Evolutionary conservation across 1,140 invertebrate species (phyloP), one percentile per base, ranked within the genome.

Genomic region (Mycetomoellerius zeteki): DNA sequence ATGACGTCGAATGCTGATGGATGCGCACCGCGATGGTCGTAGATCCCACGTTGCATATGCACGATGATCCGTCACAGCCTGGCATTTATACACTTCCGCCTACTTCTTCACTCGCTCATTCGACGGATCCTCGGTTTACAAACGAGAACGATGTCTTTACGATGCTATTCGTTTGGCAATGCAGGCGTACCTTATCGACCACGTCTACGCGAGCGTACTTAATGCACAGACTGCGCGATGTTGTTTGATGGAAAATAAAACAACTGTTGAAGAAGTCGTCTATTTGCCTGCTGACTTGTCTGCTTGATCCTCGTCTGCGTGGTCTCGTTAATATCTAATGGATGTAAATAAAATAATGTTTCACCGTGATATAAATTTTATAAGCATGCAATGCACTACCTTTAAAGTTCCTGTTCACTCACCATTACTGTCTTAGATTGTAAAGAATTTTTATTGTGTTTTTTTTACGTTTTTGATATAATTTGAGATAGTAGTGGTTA

Each of bases 31-130:
- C 21, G 80, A 50, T 37, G 52, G 6, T 24, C 71, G 43, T 76
- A 24, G 71, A 81, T 71, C 52, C 21, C 30, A 56, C 14, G 14
- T 47, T 37, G 52, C 78, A 71, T 58, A 81, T 81, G 78, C 78
- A 56, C 52, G 54, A 73, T 84, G 54, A 82, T 73, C 80, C 47
- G 54, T 72, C 54, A 73, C 54, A 33, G 19, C 24, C 33, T 16
- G 78, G 21, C 50, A 27, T 58, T 81, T 81, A 72, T 82, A 52
- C 52, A 72, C 52, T 72, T 82, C 54, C 54, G 67, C 37, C 16
- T 58, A 24, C 24, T 47, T 82, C 33, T 81, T 71, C 21, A n/a
- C 19, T 72, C 3, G 19, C 8, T 52, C 54, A 0, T 12, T 50
- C 37, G 52, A 12, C 19, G 64, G 14, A 19, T 6, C n/a, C 21